These are phyloP conservation scores for Siderastrea siderea DNA, from an alignment of 92 coral and sea anemone species.

Conservation along the genomic window DNA sequence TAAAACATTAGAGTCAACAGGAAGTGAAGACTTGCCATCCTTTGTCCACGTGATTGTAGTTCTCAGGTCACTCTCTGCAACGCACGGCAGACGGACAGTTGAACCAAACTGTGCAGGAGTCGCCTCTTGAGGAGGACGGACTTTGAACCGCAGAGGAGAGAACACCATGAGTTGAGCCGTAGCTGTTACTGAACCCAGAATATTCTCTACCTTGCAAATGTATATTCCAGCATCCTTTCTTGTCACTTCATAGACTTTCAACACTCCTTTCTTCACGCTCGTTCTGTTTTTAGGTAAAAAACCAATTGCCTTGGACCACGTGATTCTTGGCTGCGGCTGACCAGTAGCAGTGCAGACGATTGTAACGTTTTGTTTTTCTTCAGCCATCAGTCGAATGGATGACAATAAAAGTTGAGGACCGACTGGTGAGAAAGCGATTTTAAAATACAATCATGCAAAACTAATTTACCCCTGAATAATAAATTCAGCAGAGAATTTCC, in stretches of 20 bases:
- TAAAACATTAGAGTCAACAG: background rate
- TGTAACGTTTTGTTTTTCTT: background rate
- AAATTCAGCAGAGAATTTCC: no score
- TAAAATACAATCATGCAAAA: no score
- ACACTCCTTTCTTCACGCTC: background rate
- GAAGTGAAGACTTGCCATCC: conserved; percentile 24
- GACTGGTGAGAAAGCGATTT: background rate
- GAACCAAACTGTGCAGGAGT: background rate
- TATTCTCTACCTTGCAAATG: conserved; percentile 28
- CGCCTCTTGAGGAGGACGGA: conserved; percentile 22
- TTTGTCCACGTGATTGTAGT: background rate
- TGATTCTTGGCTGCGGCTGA: conserved; percentile 24
- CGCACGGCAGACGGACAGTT: conserved; percentile 28
- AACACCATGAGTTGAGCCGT: conserved; percentile 37
- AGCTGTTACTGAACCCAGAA: conserved; percentile 22
- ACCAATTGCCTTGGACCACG: conserved; percentile 44
- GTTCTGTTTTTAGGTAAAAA: background rate
- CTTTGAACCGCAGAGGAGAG: conserved; percentile 25
- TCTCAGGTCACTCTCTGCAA: background rate
- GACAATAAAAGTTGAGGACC: background rate
- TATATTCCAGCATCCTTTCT: conserved; percentile 28
- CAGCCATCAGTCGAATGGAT: background rate
- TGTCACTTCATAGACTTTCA: conserved; percentile 2
- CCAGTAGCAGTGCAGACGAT: background rate
- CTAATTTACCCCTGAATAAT: no score